A percentile compares a stretch with the other conserved stretches of the same genome.
These are phyloP conservation scores for Hassar affinis DNA, from an alignment of 2,113 vertebrate genomes.

Conservation along the genomic window DNA sequence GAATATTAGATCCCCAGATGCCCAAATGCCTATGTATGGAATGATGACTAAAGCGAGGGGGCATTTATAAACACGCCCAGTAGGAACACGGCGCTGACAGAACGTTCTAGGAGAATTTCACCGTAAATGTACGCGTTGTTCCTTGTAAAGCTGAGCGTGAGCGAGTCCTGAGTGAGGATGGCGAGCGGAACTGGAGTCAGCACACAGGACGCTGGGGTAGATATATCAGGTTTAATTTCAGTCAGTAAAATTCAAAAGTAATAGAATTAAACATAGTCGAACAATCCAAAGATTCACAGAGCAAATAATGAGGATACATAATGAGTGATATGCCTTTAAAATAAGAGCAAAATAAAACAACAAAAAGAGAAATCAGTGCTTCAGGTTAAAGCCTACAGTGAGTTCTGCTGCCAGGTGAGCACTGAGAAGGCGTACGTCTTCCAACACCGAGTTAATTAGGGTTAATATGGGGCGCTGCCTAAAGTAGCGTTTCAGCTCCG, in stretches of 20 bases:
- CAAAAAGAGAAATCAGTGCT: constrained; percentile 39
- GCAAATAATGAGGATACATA: constrained; percentile 46
- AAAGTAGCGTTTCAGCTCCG: background rate
- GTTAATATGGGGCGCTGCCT: background rate
- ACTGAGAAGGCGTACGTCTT: constrained; percentile 9
- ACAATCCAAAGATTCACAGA: constrained; percentile 42
- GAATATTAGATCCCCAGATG: background rate
- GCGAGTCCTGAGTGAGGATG: background rate
- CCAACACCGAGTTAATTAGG: constrained; percentile 11
- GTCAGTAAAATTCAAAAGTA: constrained; percentile 24
- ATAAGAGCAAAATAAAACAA: constrained; percentile 25
- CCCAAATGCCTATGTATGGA: background rate
- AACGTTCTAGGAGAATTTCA: too few species aligned
- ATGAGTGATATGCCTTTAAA: constrained; percentile 41
- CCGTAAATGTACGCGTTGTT: background rate
- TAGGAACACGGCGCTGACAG: too few species aligned
- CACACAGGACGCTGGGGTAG: constrained; percentile 11
- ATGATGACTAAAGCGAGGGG: background rate
- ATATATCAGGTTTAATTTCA: constrained; percentile 51
- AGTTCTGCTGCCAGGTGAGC: constrained; percentile 15
- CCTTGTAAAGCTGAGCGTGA: background rate
- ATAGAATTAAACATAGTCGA: constrained; percentile 40
- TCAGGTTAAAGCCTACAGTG: constrained; percentile 13
- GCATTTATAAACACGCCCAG: background rate
- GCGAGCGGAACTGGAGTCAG: too few species aligned